Conservation (phyloP, 2,888 invertebrate species). For the Idaea biselata region DNA sequence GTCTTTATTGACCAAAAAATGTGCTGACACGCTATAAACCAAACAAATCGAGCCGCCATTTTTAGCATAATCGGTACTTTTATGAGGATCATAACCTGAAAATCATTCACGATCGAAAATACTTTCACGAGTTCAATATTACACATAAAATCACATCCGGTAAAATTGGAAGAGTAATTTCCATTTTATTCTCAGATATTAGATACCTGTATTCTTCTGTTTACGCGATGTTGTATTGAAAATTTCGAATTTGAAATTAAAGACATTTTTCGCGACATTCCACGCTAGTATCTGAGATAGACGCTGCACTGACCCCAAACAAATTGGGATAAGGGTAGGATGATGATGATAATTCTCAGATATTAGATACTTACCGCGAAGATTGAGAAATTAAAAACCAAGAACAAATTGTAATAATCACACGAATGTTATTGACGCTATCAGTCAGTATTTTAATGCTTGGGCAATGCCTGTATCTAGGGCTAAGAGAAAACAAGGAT, state of each 20-base stretch:
- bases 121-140: not conserved
- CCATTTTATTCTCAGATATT: not conserved
- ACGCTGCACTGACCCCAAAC: not conserved
- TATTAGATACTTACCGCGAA: no score
- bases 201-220: no score
- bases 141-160: not conserved
- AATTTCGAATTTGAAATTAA: no score
- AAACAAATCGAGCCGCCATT: not conserved
- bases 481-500: not conserved
- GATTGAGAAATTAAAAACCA: no score
- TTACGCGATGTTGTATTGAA: no score
- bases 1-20: not conserved
- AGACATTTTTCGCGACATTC: no score
- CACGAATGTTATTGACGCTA: not conserved
- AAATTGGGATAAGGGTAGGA: not conserved
- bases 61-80: not conserved
- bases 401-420: not conserved
- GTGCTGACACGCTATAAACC: not conserved
- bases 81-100: not conserved
- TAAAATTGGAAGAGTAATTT: not conserved
- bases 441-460: no score
- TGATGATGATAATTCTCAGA: not conserved
- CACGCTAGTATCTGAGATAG: not conserved
- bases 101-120: not conserved
- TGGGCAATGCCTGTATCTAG: not conserved